Percentiles rank a stretch among this genome's conserved stretches.
These are phyloP conservation scores for Hippoglossus stenolepis DNA, from an alignment of 2,113 vertebrate species.

Conservation along the genomic window DNA sequence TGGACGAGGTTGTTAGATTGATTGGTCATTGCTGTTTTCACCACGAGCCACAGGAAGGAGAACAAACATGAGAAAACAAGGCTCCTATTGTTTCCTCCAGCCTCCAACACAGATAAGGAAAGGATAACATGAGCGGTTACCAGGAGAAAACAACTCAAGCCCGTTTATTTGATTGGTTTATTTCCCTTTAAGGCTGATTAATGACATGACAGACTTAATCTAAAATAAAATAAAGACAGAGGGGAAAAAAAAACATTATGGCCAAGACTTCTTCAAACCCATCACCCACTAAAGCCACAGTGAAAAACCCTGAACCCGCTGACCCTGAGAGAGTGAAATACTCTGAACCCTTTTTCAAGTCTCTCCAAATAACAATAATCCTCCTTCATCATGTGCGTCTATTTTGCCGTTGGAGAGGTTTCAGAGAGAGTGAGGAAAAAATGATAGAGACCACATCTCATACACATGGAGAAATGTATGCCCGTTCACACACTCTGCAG, in stretches of 20 bases:
- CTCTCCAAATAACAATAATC: constrained; percentile 63
- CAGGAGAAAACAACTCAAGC: constrained; percentile 13
- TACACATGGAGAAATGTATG: constrained; percentile 65
- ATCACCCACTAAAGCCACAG: constrained; percentile 47
- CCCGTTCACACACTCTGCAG: constrained; percentile 50
- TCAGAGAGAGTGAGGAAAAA: constrained; percentile 42
- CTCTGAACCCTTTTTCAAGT: constrained; percentile 50
- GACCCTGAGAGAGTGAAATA: constrained; percentile 42
- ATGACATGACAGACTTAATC: constrained; percentile 8
- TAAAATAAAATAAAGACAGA: not conserved
- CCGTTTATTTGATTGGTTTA: constrained; percentile 35
- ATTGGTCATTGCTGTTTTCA: constrained; percentile 51
- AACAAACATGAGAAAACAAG: constrained; percentile 59
- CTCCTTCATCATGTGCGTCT: constrained; percentile 56
- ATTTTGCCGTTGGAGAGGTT: constrained; percentile 59
- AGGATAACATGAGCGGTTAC: constrained; percentile 28
- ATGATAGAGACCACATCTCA: constrained; percentile 37
- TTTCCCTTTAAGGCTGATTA: constrained; percentile 34
- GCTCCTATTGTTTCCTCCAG: constrained; percentile 45
- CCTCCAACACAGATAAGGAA: constrained; percentile 43
- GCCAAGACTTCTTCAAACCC: constrained; percentile 15
- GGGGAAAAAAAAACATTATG: not conserved
- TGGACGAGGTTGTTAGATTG: constrained; percentile 34
- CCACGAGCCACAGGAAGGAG: constrained; percentile 41
- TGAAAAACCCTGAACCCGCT: constrained; percentile 42